phyloP scores from a whole-genome alignment of 2,113 vertebrate genomes.

The Solea solea region DNA sequence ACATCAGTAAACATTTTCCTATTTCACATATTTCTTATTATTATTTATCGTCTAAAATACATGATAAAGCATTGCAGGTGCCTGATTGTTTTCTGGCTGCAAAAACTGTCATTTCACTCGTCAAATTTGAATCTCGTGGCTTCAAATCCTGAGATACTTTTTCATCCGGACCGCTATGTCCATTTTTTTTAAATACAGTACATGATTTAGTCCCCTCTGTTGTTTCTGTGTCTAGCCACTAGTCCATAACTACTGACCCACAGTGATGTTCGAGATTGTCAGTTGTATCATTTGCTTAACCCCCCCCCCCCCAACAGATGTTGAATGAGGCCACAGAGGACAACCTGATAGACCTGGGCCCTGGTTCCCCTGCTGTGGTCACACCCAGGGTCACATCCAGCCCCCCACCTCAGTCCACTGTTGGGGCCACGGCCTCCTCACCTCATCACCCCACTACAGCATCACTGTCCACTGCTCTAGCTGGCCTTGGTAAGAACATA shows the following conservation, averaged over 20 bases:
- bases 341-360: conserved; percentile 96
- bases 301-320: conserved; percentile 78
- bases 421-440: conserved; percentile 45
- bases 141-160: too few species aligned
- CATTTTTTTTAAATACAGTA: too few species aligned
- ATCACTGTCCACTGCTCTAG: conserved; percentile 88
- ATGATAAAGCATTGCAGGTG: too few species aligned
- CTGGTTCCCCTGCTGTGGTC: conserved; percentile 95
- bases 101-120: too few species aligned
- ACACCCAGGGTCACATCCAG: conserved; percentile 86
- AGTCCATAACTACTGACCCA: conserved; percentile 4
- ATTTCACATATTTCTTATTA: too few species aligned
- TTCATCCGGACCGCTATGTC: too few species aligned
- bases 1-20: too few species aligned
- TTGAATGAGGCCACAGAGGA: conserved; percentile 92
- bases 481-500: conserved; percentile 86
- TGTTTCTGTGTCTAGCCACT: conserved; percentile 3
- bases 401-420: conserved; percentile 39
- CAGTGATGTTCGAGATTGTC: conserved; percentile 13
- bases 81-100: too few species aligned
- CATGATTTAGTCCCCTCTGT: conserved; percentile 1
- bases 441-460: conserved; percentile 46
- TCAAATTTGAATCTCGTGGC: too few species aligned
- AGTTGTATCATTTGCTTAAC: neutral
- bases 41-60: too few species aligned